Percentiles rank a stretch among this genome's conserved stretches.
Evolutionary conservation across 2,113 vertebrate species (phyloP).

Genomic region (Sinocyclocheilus grahami): DNA sequence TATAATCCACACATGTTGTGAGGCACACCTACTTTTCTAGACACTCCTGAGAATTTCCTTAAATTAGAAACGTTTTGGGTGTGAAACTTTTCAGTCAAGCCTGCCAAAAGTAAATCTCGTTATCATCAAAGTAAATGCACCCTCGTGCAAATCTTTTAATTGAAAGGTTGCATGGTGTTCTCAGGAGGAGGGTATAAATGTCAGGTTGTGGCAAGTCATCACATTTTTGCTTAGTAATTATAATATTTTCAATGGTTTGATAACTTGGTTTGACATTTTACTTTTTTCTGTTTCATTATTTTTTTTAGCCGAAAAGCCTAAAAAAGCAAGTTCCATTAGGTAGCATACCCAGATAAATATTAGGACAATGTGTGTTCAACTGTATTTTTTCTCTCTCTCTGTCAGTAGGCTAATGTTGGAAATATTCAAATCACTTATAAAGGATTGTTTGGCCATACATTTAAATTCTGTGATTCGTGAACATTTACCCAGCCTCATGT

Average conservation of each 20-base stretch:
- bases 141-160: background rate
- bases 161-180: background rate
- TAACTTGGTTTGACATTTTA: background rate
- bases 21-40: constrained; percentile 6
- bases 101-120: background rate
- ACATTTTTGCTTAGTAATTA: background rate
- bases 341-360: background rate
- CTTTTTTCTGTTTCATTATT: background rate
- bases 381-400: background rate
- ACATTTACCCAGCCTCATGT: background rate
- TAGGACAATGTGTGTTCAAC: background rate
- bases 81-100: background rate
- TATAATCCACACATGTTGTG: background rate
- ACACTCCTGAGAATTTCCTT: background rate
- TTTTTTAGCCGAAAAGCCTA: background rate
- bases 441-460: background rate
- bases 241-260: background rate
- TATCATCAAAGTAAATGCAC: background rate
- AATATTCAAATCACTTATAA: background rate
- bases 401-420: background rate
- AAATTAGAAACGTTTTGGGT: background rate
- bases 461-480: background rate
- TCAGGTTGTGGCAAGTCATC: background rate
- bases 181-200: background rate
- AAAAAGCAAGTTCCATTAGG: background rate